phyloP scores from a whole-genome alignment of 2,113 vertebrate species.

The Coptodon bakossiorum region DNA sequence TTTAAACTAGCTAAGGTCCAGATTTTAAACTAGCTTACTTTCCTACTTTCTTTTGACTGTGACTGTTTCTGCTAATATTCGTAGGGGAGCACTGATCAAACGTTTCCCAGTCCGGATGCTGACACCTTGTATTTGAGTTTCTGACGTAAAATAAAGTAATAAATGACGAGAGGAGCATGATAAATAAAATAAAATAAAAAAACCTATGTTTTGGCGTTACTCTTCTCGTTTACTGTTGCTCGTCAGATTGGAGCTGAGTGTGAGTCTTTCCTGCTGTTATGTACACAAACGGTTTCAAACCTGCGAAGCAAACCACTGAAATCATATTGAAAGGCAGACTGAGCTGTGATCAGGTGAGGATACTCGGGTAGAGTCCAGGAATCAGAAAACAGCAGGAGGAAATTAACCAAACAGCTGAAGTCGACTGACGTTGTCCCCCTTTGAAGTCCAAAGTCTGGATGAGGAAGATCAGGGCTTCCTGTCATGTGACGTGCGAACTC shows the following conservation, averaged over 20 bases:
- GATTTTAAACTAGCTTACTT: neutral
- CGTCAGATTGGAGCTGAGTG: neutral
- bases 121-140: neutral
- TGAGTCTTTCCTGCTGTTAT: neutral
- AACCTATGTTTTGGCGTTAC: neutral
- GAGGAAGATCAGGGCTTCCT: neutral
- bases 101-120: neutral
- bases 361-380: neutral
- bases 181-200: fast-evolving
- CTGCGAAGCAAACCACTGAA: neutral
- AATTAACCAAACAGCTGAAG: neutral
- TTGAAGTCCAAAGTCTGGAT: neutral
- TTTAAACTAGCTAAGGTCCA: neutral
- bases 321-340: neutral
- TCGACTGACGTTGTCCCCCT: neutral
- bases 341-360: neutral
- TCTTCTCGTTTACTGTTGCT: neutral
- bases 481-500: neutral
- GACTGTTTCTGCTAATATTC: neutral
- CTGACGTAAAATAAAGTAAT: neutral
- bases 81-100: neutral
- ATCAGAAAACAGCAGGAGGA: neutral
- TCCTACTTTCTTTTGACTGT: neutral
- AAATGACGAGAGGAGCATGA: neutral
- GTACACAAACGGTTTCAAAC: neutral